Evolutionary conservation across 2,888 invertebrate genomes (phyloP).

Genomic region (Taphrorychus bicolor): DNA sequence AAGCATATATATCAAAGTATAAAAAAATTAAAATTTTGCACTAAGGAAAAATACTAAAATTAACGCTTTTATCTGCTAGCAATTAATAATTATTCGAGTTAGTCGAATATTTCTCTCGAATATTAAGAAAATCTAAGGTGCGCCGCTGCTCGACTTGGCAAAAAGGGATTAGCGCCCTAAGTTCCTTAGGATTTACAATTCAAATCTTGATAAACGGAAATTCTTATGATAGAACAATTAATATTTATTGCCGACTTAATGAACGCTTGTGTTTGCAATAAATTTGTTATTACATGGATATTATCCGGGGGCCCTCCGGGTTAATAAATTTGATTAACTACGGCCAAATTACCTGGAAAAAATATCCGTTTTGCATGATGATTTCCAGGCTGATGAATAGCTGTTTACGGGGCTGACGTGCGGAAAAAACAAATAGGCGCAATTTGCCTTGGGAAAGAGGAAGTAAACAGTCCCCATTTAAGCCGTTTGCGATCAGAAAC

Average conservation of each 20-base stretch:
- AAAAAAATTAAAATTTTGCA: too few species aligned
- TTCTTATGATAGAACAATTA: slow-evolving; percentile 41
- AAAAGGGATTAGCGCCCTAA: slow-evolving; percentile 7
- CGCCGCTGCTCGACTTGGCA: background rate
- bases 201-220: slow-evolving; percentile 43
- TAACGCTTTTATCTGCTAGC: too few species aligned
- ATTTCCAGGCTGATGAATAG: background rate
- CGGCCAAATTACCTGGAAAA: slow-evolving; percentile 33
- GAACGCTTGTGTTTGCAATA: slow-evolving; percentile 39
- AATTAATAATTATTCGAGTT: too few species aligned
- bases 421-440: slow-evolving; percentile 15
- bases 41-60: too few species aligned
- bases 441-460: background rate
- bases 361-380: slow-evolving; percentile 18
- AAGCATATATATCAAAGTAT: too few species aligned
- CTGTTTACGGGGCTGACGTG: background rate
- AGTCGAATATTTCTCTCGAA: too few species aligned
- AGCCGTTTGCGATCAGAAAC: slow-evolving; percentile 29
- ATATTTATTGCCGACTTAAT: slow-evolving; percentile 43
- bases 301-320: slow-evolving; percentile 27
- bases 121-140: background rate
- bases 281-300: slow-evolving; percentile 41
- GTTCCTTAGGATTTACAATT: slow-evolving; percentile 30
- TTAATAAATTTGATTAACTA: slow-evolving; percentile 38
- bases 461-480: slow-evolving; percentile 3